A percentile compares a stretch with the other conserved stretches of the same genome.
phyloP scores from a whole-genome alignment of 2,113 vertebrate species.

The Corythornis madagascariensis region DNA sequence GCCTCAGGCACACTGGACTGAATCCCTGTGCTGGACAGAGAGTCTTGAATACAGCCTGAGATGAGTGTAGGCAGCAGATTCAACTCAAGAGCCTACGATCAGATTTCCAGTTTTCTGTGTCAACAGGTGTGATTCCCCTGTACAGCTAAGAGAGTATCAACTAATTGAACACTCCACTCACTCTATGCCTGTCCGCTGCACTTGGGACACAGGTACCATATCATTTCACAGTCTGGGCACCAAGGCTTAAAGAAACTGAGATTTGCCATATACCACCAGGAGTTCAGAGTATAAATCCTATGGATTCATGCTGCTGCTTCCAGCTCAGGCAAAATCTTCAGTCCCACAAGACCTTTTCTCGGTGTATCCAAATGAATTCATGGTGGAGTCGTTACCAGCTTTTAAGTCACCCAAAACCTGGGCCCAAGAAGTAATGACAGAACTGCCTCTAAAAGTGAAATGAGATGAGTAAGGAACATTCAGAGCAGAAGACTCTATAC shows the following conservation, averaged over 20 bases:
- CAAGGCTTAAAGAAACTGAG: not conserved
- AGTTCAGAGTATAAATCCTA: not conserved
- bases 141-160: not conserved
- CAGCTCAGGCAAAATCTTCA: not conserved
- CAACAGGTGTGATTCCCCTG: not conserved
- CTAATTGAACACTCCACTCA: not conserved
- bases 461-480: not conserved
- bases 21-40: not conserved
- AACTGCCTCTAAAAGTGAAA: not conserved
- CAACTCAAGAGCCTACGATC: not conserved
- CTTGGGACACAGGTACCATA: not conserved
- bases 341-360: not conserved
- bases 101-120: not conserved
- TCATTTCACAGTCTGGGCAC: not conserved
- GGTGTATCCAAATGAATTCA: not conserved
- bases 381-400: not conserved
- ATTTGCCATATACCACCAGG: not conserved
- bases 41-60: not conserved
- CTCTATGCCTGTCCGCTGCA: not conserved
- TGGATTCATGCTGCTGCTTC: not conserved
- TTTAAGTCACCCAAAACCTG: not conserved
- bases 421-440: not conserved
- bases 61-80: not conserved
- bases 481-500: not conserved
- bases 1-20: not conserved